Evolutionary conservation across 2,113 vertebrate genomes (phyloP).

Genomic region (Pollimyrus isidori): DNA sequence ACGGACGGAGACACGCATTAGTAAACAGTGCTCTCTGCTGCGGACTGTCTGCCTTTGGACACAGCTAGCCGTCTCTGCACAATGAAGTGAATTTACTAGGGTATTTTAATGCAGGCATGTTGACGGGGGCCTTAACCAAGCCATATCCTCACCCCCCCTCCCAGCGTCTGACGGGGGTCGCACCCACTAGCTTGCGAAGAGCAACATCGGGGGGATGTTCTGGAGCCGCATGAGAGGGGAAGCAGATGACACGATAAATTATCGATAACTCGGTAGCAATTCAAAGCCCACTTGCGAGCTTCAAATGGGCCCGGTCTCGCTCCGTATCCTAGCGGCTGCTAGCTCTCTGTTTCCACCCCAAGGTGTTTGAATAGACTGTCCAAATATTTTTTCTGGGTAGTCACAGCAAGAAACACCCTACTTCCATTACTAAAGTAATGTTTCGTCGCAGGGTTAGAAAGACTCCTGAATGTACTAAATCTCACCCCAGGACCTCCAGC

Average conservation of each 20-base stretch:
- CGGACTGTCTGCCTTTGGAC: constrained; percentile 55
- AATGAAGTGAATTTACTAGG: constrained; percentile 40
- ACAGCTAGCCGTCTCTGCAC: constrained; percentile 42
- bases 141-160: neutral
- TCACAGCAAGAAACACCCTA: constrained; percentile 30
- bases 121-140: neutral
- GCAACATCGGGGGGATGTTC: constrained; percentile 58
- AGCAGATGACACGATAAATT: constrained; percentile 76
- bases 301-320: constrained; percentile 57
- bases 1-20: neutral
- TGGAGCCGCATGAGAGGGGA: constrained; percentile 58
- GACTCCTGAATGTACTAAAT: constrained; percentile 46
- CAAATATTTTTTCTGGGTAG: constrained; percentile 72
- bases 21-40: constrained; percentile 47
- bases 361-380: constrained; percentile 73
- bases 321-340: constrained; percentile 71
- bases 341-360: constrained; percentile 57
- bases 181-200: constrained; percentile 49
- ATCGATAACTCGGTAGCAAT: constrained; percentile 69
- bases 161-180: neutral
- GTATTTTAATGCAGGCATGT: neutral
- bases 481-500: constrained; percentile 45
- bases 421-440: constrained; percentile 43
- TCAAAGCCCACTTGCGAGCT: constrained; percentile 68
- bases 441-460: constrained; percentile 34